Base-by-base conservation (phyloP, 2,797 vertebrate genomes). In the Spinibarbus caldwelli region DNA sequence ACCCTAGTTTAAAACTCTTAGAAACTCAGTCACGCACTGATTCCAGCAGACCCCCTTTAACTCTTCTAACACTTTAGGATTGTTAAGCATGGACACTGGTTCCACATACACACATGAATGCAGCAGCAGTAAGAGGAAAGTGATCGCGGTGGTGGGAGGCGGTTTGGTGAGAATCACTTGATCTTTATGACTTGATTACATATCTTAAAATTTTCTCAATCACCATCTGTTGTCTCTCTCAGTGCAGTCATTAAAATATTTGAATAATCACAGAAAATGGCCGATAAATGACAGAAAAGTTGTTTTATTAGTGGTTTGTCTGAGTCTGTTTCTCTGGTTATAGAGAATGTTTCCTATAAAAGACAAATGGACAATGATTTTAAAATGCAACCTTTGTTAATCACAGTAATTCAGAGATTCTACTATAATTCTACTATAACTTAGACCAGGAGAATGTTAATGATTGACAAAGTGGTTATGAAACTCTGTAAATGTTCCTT, bases 91-190 rank as follows among this genome's bases (percentile, higher is more conserved):
- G 73, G 73, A 84, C 34, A 31, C 4, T 15, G 45, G 21, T 68
- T 64, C 23, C 19, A 29, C 45, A n/a, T 4, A 43, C 26, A 68
- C 34, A 7, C 64, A 17, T 34, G 47, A 59, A 34, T 57, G 81
- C 72, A 70, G 26, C 31, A 21, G 6, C 4, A 45, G 5, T 71
- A 84, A 90, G 87, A 93, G 90, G 62, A 94, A 92, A 89, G 91
- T 94, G 15, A 90, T 94, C 0, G 95, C 94, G 59, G 91, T 96
- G 41, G 94, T 96, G 64, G 95, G 95, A 54, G 95, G 94, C 6
- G 95, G 95, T 88, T 91, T 96, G 95, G 95, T 96, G 94, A 95
- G 95, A 85, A 80, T 26, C 29, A 78, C 86, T 86, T 89, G 86
- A 91, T 82, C 26, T 78, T 87, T 87, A 19, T 80, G n/a, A 47